Evolutionary conservation across 2,888 invertebrate species (phyloP).

Genomic region (Cheilosia pagana): DNA sequence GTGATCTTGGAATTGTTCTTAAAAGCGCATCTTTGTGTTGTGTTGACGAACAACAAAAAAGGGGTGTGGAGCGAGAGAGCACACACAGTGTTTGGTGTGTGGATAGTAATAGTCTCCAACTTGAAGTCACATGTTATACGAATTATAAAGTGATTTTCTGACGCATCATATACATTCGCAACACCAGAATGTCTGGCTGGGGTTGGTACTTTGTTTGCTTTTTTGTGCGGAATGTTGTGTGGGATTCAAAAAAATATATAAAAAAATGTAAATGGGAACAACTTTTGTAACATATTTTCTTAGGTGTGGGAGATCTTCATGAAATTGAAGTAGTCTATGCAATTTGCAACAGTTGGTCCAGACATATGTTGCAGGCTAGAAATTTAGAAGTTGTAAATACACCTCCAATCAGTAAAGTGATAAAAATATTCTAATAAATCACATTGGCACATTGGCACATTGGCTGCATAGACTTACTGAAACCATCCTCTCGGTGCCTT

Average conservation of each 20-base stretch:
- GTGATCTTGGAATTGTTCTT: conserved; percentile 76
- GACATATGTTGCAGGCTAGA: neutral
- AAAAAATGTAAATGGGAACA: conserved; percentile 19
- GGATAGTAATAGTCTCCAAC: conserved; percentile 46
- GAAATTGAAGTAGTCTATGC: neutral
- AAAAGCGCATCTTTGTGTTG: conserved; percentile 73
- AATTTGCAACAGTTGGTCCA: neutral
- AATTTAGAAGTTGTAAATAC: neutral
- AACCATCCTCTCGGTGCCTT: too few relatives aligned
- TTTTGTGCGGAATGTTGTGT: conserved; percentile 34
- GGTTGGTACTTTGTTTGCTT: conserved; percentile 6
- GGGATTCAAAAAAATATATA: conserved; percentile 8
- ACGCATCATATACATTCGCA: conserved; percentile 82
- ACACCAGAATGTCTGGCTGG: conserved; percentile 81
- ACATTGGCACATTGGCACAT: too few relatives aligned
- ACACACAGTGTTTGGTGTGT: conserved; percentile 47
- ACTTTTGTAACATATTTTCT: neutral
- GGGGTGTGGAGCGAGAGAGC: conserved; percentile 49
- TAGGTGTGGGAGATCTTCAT: neutral
- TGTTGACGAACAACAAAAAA: conserved; percentile 34
- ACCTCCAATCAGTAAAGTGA: too few relatives aligned
- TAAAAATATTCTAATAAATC: too few relatives aligned
- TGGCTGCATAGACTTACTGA: too few relatives aligned
- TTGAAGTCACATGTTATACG: conserved; percentile 78
- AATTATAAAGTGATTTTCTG: conserved; percentile 83